Evolutionary conservation across 2,888 invertebrate species (phyloP).

Genomic region (Hirtodrosophila alboralis): DNA sequence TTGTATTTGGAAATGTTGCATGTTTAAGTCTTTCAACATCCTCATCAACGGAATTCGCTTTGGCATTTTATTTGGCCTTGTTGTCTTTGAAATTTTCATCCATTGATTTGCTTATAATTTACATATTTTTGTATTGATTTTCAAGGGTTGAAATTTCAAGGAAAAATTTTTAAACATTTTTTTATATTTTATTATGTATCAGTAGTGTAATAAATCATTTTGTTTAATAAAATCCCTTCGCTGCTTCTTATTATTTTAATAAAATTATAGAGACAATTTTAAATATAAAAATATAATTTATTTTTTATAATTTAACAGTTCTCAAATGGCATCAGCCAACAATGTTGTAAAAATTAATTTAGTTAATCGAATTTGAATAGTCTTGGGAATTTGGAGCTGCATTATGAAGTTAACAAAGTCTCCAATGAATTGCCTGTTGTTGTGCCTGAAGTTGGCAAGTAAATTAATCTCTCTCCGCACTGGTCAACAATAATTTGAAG

Average conservation of each 20-base stretch:
- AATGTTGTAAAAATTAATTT: no score
- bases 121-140: conserved; percentile 17
- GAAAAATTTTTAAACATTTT: no score
- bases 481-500: conserved; percentile 59
- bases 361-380: no score
- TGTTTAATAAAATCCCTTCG: no score
- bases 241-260: no score
- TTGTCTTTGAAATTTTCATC: conserved; percentile 11
- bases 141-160: neutral
- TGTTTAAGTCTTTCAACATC: conserved; percentile 68
- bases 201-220: no score
- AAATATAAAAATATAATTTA: no score
- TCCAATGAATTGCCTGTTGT: neutral
- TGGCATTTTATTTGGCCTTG: conserved; percentile 42
- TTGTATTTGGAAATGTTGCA: conserved; percentile 73
- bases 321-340: no score
- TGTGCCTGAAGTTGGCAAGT: conserved; percentile 12
- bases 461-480: conserved; percentile 27
- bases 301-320: no score
- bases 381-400: neutral
- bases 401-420: neutral
- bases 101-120: conserved; percentile 34
- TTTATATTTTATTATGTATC: no score
- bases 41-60: conserved; percentile 47
- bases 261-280: no score